Evolutionary conservation across 2,888 invertebrate species (phyloP).

Genomic region (Deroplatys truncata): DNA sequence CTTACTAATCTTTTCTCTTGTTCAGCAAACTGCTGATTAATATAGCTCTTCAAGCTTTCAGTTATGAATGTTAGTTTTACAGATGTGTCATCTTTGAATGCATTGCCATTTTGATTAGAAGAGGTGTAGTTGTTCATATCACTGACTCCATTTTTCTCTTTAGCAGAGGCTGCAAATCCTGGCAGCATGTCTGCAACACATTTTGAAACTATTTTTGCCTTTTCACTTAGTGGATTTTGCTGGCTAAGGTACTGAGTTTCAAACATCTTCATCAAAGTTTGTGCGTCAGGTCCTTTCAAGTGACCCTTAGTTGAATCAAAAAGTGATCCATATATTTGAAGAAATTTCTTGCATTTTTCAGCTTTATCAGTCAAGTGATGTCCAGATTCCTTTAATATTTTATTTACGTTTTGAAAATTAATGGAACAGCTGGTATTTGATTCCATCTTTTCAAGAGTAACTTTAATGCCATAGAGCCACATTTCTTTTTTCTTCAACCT

Average conservation of each 20-base stretch:
- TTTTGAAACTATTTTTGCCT: conserved; percentile 31
- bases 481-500: conserved; percentile 38
- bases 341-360: conserved; percentile 35
- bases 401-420: conserved; percentile 34
- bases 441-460: conserved; percentile 37
- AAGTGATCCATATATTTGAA: conserved; percentile 31
- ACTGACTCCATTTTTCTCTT: conserved; percentile 25
- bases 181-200: conserved; percentile 32
- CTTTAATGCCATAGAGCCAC: conserved; percentile 45
- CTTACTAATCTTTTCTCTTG: conserved; percentile 40
- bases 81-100: conserved; percentile 25
- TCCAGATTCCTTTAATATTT: conserved; percentile 34
- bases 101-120: conserved; percentile 19
- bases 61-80: conserved; percentile 24
- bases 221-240: conserved; percentile 29
- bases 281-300: conserved; percentile 30
- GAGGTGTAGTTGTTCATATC: conserved; percentile 30
- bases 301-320: conserved; percentile 21
- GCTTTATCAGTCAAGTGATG: conserved; percentile 35
- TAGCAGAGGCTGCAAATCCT: conserved; percentile 5
- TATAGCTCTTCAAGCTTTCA: conserved; percentile 35
- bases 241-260: conserved; percentile 31
- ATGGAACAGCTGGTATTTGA: conserved; percentile 23
- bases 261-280: conserved; percentile 33
- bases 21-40: conserved; percentile 40